Evolutionary conservation across 2,888 invertebrate genomes (phyloP), one percentile per base, ranked within the genome.

Genomic region (Andrena bicolor): DNA sequence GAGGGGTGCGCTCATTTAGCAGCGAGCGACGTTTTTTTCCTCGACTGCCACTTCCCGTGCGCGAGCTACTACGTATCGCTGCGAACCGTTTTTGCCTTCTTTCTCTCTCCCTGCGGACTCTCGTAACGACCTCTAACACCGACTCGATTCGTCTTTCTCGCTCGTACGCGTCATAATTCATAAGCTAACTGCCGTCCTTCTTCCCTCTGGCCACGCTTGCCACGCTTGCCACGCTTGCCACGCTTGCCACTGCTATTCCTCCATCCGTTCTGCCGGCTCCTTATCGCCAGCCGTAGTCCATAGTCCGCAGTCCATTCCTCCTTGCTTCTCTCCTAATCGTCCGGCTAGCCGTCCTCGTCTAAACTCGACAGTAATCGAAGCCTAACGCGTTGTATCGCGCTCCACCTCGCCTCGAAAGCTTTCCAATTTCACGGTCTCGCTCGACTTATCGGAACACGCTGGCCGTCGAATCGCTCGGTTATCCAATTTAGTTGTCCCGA

Each of bases 111-210:
- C 63, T 35, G 65, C 63, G 76, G 83, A 72, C 81, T 72, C 86
- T 90, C 89, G 90, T 92, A 92, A 92, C 91, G 91, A 92, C 90
- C 90, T 89, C 84, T 76, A 88, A 89, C 90, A 88, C 89, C 89
- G 85, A 88, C 90, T 89, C 91, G 90, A 91, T 91, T 86, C 90
- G 87, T 93, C 92, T 88, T 86, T 89, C 90, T 88, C 88, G 84
- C 87, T 86, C 86, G 88, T 84, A 87, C 86, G 87, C 90, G 90
- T 91, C 93, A 92, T 93, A 93, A 93, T 92, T 93, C 93, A 93
- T 93, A 93, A 92, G 90, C 90, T 92, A 93, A 93, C 93, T 92
- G 92, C 92, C 90, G 89, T 86, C 86, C 88, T 90, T 85, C 86
- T 84, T 85, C 83, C 77, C 76, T 84, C 81, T 82, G 80, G 76